These are phyloP conservation scores for Edolisoma coerulescens DNA, from an alignment of 2,113 vertebrate genomes.

Conservation along the genomic window DNA sequence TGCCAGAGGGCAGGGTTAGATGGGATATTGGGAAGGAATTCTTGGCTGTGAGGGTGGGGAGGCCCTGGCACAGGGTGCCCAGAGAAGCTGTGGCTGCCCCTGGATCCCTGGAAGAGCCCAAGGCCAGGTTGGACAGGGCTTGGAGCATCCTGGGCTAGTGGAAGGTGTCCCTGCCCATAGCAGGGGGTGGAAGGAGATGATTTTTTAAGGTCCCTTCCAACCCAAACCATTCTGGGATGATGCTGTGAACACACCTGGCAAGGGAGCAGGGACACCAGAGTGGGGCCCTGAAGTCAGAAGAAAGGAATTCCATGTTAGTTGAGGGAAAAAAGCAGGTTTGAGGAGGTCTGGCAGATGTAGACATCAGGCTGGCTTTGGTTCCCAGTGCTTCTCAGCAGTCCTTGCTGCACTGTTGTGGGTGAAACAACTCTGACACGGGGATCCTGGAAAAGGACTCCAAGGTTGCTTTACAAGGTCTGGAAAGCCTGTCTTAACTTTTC, in stretches of 20 bases:
- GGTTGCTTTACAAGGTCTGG: slow-evolving; percentile 41
- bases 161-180: not conserved
- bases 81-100: not conserved
- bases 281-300: not conserved
- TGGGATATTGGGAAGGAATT: not conserved
- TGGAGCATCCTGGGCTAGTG: not conserved
- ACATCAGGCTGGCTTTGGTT: not conserved
- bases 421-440: not conserved
- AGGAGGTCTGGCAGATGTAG: not conserved
- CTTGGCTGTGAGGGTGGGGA: rapidly evolving
- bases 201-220: not conserved
- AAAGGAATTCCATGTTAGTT: not conserved
- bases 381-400: not conserved
- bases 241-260: not conserved
- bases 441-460: not conserved
- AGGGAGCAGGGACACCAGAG: not conserved
- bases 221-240: not conserved
- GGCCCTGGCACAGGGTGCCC: not conserved
- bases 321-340: not conserved
- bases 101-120: not conserved
- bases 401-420: not conserved
- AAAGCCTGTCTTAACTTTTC: slow-evolving; percentile 8
- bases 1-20: not conserved
- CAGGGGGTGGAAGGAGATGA: rapidly evolving
- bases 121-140: rapidly evolving